Conservation (phyloP, 2,888 invertebrate genomes). For the Harpalus rufipes region DNA sequence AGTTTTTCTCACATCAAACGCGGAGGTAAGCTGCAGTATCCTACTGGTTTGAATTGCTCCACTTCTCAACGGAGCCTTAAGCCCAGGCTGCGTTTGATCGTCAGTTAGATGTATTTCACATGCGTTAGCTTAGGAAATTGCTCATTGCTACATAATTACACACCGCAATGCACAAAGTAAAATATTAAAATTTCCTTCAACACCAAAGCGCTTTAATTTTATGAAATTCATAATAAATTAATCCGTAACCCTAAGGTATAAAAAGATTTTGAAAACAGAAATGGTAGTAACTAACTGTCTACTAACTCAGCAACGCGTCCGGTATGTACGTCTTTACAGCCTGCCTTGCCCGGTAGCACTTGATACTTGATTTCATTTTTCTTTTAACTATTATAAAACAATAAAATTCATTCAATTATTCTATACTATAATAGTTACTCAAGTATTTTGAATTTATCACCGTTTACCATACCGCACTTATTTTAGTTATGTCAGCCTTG, state of each 20-base stretch:
- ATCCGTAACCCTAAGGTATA: background rate
- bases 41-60: background rate
- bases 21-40: background rate
- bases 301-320: too few species aligned
- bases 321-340: too few species aligned
- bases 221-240: background rate
- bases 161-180: background rate
- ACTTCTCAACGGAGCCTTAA: background rate
- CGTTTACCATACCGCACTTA: too few species aligned
- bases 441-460: too few species aligned
- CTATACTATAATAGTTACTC: too few species aligned
- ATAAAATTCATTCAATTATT: too few species aligned
- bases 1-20: constrained; percentile 21
- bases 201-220: background rate
- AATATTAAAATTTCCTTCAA: background rate
- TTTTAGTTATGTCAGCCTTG: too few species aligned
- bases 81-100: background rate
- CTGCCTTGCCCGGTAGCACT: too few species aligned
- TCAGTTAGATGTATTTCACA: background rate
- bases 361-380: too few species aligned
- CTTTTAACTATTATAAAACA: too few species aligned
- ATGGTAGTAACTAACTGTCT: too few species aligned
- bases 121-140: background rate
- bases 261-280: too few species aligned
- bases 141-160: background rate